Percentiles rank a stretch among this genome's conserved stretches.
Conservation (phyloP, 2,797 vertebrate species). For the Gephyroberyx darwinii region DNA sequence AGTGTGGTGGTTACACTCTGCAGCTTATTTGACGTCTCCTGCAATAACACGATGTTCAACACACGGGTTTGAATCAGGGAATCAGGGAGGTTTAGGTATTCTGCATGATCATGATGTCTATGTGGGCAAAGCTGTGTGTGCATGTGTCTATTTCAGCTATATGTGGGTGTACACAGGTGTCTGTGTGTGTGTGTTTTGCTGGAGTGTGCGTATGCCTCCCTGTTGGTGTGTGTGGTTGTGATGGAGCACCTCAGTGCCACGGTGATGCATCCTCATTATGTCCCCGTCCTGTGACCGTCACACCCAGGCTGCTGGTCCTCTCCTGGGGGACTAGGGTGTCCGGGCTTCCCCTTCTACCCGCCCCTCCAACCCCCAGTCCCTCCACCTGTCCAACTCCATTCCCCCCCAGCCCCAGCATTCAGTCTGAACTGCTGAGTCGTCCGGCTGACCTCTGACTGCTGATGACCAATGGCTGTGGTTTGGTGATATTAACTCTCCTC, state of each 20-base stretch:
- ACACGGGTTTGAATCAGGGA: conserved; percentile 19
- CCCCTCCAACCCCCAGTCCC: conserved; percentile 46
- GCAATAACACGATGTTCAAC: conserved; percentile 24
- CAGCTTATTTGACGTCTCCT: conserved; percentile 35
- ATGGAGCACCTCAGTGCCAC: conserved; percentile 74
- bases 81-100: background rate
- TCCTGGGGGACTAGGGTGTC: conserved; percentile 60
- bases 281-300: conserved; percentile 70
- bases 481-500: conserved; percentile 23
- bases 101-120: conserved; percentile 1
- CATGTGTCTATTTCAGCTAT: conserved; percentile 4
- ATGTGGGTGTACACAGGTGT: background rate
- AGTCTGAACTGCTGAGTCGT: conserved; percentile 60
- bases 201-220: background rate
- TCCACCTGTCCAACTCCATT: conserved; percentile 32
- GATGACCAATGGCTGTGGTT: conserved; percentile 31
- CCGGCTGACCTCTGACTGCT: conserved; percentile 51
- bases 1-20: background rate
- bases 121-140: conserved; percentile 1
- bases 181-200: conserved; percentile 1
- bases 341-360: conserved; percentile 65
- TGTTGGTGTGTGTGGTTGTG: conserved; percentile 42
- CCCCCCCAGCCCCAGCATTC: background rate
- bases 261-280: conserved; percentile 83
- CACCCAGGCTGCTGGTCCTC: conserved; percentile 65